Evolutionary conservation across 64 coral and sea anemone genomes (phyloP), one percentile per base, ranked within the genome.

Genomic region (Actinia tenebrosa): DNA sequence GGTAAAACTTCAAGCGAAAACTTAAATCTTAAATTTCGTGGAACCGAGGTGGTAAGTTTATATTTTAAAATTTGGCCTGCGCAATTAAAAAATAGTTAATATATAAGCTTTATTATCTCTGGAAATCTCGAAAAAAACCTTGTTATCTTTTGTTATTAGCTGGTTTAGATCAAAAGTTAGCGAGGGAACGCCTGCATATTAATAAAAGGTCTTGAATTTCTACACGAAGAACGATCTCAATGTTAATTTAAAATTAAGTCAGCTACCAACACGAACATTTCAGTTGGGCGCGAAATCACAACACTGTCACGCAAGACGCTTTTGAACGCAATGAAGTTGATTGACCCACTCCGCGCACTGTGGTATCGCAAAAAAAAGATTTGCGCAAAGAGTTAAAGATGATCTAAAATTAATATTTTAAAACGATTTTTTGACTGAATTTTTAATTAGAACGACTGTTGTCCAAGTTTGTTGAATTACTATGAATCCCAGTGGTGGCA

Each of bases 381-480:
- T 50, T 50, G 56, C 56, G 56, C 63, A 25, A 66, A 23, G 19
- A n/a, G n/a, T 25, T 23, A n/a, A n/a, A 20, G 7, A 0, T 23
- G n/a, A 66, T 20, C 30, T 37, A 19, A 66, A 66, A 66, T 0
- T 5, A 66, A n/a, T 7, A 20, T 66, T 20, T 23, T 23, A 61
- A 15, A 19, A 16, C 1, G 4, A 18, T 1, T 16, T 69, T 69
- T 8, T 25, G 7, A 30, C 25, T 75, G 69, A 43, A 7, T 66
- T 66, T 58, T 16, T 58, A 5, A 16, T 11, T 14, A 75, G 79
- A 53, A 2, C 43, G 19, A 81, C 43, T 81, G 79, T 81, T 81
- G 79, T 81, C 79, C 79, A 81, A 81, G 79, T 81, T 81, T 81
- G 17, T 37, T 81, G 16, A 47, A 37, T n/a, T 81, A 81, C 44